Evolutionary conservation across 2,797 vertebrate genomes (phyloP), one percentile per base, ranked within the genome.

Genomic region (Eospalax fontanierii): DNA sequence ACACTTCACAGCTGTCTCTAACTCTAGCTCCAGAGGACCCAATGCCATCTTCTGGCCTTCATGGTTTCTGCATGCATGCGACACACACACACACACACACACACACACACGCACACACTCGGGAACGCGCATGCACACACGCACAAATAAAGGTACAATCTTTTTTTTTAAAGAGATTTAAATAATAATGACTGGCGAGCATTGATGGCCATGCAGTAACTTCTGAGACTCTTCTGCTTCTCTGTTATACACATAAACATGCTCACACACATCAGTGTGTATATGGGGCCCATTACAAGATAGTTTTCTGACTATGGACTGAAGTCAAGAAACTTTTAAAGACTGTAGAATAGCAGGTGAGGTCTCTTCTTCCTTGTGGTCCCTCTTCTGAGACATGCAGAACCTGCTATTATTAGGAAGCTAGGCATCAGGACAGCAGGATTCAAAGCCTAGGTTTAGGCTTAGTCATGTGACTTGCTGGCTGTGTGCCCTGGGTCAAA

Each of bases 201-300:
- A 35, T 43, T 50, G 40, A 43, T 82, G 57, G 46, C 46, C 12
- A 3, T 71, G 38, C 1, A 40, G 4, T 83, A 54, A 66, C 68
- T 73, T 74, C 68, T 59, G n/a, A 54, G 73, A 71, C 30, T 59
- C 50, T 88, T 65, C 19, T 87, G 35, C 54, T 93, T 89, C 81
- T 7, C 7, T 54, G 35, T 61, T 43, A 78, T 28, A 65, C 10
- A 63, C 22, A 81, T 61, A 61, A 88, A 75, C 83, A 91, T 1
- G 21, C 8, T 76, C 35, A 22, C 43, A n/a, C 43, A 63, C 11
- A 30, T 70, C 83, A 50, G 8, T 40, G 46, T 54, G 38, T 11
- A 5, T 79, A 26, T 65, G n/a, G 14, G 43, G 76, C 57, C 61
- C 26, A 33, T 6, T 6, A 1, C 50, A 24, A 74, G 57, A 75